Evolutionary conservation across 2,888 invertebrate genomes (phyloP), one percentile per base, ranked within the genome.

Genomic region (Ophraella communa): DNA sequence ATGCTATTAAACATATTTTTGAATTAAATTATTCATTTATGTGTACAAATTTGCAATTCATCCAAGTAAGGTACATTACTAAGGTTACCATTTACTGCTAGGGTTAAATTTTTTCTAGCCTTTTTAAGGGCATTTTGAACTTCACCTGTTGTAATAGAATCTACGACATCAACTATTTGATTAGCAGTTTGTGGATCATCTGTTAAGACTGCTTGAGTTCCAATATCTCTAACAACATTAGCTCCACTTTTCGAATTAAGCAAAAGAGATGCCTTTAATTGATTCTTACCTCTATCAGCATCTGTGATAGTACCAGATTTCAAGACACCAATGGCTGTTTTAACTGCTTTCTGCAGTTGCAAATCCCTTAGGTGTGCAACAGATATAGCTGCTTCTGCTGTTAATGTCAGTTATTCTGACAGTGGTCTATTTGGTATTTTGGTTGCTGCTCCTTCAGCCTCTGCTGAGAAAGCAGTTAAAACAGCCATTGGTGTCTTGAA

Each of bases 381-480:
- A 1, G 85, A 87, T 0, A 87, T 87, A 76, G 87, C 90, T 53
- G 85, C 89, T 1, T 85, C 88, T 27, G 89, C 92, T 3, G 86
- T 97, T 75, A 95, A 91, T 81, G 88, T 89, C n/a, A 88, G 86
- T 54, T 96, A 96, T 82, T 85, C 90, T 0, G 97, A 98, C 82
- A 85, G 87, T 65, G 97, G 97, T n/a, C 85, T 98, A 10, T 93
- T 95, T 79, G 98, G 97, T 23, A 87, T 92, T 59, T 84, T 95
- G 11, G 84, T 92, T 2, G 86, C 90, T 58, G 86, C 88, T 57
- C 86, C 90, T n/a, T 86, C 88, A 65, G 84, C 86, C 57, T 85
- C 87, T 62, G 90, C 91, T 64, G 88, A 87, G 70, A 82, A 86
- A 74, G 89, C 93, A 3, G 87, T 91, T 0, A 87, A 89, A 75